Evolutionary conservation across 2,113 vertebrate species (phyloP).

Genomic region (Antigone vipio): DNA sequence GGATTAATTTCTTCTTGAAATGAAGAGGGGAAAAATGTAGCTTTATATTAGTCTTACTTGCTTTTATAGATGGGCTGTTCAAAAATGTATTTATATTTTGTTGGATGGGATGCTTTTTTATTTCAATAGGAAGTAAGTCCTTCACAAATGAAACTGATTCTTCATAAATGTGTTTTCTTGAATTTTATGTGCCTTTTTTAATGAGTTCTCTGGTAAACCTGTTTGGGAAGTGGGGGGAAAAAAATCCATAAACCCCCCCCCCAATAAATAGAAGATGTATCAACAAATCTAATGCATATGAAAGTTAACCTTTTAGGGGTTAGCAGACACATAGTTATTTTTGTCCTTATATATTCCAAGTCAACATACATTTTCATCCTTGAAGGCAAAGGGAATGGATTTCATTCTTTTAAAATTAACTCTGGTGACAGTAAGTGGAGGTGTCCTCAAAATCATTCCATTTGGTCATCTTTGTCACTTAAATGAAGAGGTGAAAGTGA

Average conservation of each 20-base stretch:
- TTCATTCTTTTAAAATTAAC: neutral
- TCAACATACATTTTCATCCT: neutral
- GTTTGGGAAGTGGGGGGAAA: neutral
- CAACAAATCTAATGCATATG: neutral
- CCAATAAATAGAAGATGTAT: neutral
- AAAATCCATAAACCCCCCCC: neutral
- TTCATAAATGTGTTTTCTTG: neutral
- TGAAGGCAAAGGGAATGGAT: neutral
- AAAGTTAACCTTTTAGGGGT: neutral
- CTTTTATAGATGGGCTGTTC: neutral
- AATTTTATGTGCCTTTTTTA: neutral
- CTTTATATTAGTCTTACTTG: neutral
- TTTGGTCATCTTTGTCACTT: neutral
- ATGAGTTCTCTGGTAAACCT: neutral
- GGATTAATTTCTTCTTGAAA: neutral
- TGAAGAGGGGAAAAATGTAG: neutral
- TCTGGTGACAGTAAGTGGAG: neutral
- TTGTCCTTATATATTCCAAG: neutral
- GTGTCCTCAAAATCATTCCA: neutral
- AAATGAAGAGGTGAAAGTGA: neutral
- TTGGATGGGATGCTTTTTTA: neutral
- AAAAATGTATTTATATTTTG: neutral
- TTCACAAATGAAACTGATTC: neutral
- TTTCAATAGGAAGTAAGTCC: neutral
- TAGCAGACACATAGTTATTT: neutral